A percentile compares a stretch with the other conserved stretches of the same genome.
These are phyloP conservation scores for Tylochromis polylepis DNA, from an alignment of 2,113 vertebrate species.

Conservation along the genomic window DNA sequence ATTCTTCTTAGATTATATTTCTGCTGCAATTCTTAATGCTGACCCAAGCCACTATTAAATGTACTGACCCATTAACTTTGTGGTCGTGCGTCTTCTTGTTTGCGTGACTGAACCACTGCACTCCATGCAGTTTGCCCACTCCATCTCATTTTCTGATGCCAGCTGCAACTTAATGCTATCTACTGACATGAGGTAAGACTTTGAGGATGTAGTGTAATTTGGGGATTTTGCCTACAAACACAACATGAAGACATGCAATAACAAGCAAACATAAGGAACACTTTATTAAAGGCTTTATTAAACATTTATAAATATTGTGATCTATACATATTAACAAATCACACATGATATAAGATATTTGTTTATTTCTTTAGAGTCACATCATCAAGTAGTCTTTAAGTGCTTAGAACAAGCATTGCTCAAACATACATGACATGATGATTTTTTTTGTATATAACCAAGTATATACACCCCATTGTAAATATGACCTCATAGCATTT, in stretches of 20 bases:
- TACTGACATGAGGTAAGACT: not conserved
- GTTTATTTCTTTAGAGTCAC: not conserved
- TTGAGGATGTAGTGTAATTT: not conserved
- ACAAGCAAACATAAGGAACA: not conserved
- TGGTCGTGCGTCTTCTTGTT: not conserved
- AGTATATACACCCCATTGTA: not conserved
- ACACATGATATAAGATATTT: no score
- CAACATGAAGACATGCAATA: not conserved
- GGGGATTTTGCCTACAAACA: not conserved
- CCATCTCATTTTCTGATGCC: not conserved
- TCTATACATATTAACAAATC: not conserved
- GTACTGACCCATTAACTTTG: not conserved
- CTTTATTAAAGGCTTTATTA: not conserved
- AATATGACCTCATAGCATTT: not conserved
- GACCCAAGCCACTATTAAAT: constrained; percentile 9
- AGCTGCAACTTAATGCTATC: not conserved
- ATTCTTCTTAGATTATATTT: not conserved
- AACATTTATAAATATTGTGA: not conserved
- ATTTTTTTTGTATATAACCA: not conserved
- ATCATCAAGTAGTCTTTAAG: not conserved
- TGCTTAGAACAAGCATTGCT: not conserved
- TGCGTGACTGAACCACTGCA: not conserved
- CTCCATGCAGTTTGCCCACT: not conserved
- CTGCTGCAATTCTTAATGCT: not conserved
- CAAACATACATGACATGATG: not conserved